Percentiles rank a stretch among this genome's conserved stretches.
Evolutionary conservation across 2,113 vertebrate species (phyloP).

Genomic region (Cynoglossus semilaevis): DNA sequence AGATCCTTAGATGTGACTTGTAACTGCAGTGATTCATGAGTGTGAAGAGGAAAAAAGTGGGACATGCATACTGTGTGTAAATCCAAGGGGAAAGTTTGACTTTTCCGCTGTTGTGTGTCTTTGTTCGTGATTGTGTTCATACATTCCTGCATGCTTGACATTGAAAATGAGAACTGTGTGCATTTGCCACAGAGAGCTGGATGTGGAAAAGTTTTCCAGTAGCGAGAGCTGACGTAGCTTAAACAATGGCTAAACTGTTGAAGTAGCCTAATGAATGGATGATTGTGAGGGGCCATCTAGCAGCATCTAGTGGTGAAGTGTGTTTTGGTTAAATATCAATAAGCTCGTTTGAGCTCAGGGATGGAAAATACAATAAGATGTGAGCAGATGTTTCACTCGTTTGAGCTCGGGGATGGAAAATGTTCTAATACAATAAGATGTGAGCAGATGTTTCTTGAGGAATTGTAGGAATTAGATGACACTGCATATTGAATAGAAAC

Average conservation of each 20-base stretch:
- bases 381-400: conserved; percentile 2
- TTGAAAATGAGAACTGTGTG: not conserved
- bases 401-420: no score
- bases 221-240: no score
- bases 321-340: no score
- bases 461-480: not conserved
- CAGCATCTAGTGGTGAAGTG: no score
- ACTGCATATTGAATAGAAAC: not conserved
- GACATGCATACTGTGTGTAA: conserved; percentile 17
- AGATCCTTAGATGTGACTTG: conserved; percentile 16
- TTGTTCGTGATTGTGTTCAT: conserved; percentile 11
- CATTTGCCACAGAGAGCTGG: not conserved
- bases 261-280: not conserved
- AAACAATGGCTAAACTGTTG: not conserved
- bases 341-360: not conserved
- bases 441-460: not conserved
- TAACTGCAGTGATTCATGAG: conserved; percentile 36
- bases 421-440: conserved; percentile 21
- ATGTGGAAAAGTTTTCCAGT: not conserved
- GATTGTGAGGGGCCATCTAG: no score
- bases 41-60: conserved; percentile 11
- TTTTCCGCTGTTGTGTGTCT: not conserved
- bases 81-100: conserved; percentile 17
- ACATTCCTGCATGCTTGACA: conserved; percentile 6
- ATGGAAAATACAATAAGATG: conserved; percentile 5